A percentile compares a stretch with the other conserved stretches of the same genome.
Evolutionary conservation across 2,888 invertebrate genomes (phyloP).

Genomic region (Epistrophe grossulariae): DNA sequence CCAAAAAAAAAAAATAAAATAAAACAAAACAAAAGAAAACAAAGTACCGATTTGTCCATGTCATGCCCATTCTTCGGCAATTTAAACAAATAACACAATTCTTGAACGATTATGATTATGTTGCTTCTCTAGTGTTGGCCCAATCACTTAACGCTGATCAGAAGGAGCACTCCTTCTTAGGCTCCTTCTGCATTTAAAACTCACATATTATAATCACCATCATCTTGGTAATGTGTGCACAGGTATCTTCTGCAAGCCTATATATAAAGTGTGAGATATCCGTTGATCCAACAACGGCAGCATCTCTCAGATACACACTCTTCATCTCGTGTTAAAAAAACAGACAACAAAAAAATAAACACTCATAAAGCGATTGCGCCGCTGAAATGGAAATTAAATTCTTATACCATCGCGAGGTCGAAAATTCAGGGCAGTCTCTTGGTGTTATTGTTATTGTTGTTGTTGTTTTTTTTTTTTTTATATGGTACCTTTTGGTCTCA

Average conservation of each 20-base stretch:
- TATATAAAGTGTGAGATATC: constrained; percentile 56
- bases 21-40: constrained; percentile 27
- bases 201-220: constrained; percentile 54
- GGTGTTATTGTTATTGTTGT: background rate
- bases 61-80: constrained; percentile 72
- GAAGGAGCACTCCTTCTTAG: constrained; percentile 70
- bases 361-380: constrained; percentile 56
- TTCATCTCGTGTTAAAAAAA: constrained; percentile 12
- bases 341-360: constrained; percentile 28
- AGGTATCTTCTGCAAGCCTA: constrained; percentile 63
- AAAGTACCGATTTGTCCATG: constrained; percentile 72
- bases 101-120: constrained; percentile 70
- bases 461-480: constrained; percentile 25
- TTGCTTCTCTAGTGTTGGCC: constrained; percentile 72
- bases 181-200: constrained; percentile 54
- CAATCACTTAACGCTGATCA: constrained; percentile 75
- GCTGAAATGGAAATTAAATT: constrained; percentile 57
- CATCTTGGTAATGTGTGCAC: constrained; percentile 66
- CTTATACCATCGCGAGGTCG: constrained; percentile 50
- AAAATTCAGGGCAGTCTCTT: constrained; percentile 43
- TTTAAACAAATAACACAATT: constrained; percentile 64
- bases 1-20: constrained; percentile 14
- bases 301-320: constrained; percentile 38
- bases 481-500: constrained; percentile 40
- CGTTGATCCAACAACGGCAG: constrained; percentile 63